phyloP scores from a whole-genome alignment of 2,113 vertebrate genomes.

The Ictalurus punctatus region DNA sequence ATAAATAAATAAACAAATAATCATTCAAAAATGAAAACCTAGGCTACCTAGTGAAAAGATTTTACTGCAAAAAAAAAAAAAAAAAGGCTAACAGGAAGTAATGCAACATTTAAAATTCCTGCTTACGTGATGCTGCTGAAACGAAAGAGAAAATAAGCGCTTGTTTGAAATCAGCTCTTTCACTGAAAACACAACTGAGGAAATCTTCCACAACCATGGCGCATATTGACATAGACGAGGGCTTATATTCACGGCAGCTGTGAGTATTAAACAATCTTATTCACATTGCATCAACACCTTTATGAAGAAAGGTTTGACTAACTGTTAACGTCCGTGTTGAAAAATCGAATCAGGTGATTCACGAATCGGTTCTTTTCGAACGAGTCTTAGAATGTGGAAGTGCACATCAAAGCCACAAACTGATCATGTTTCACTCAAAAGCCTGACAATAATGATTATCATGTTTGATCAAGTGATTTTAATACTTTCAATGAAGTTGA shows the following conservation, averaged over 20 bases:
- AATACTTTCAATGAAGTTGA: neutral
- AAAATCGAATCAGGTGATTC: neutral
- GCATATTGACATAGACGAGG: conserved; percentile 64
- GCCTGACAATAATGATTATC: neutral
- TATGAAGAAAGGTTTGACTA: neutral
- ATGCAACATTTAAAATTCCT: neutral
- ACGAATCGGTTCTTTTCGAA: neutral
- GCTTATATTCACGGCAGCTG: conserved; percentile 84
- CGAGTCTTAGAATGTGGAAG: neutral
- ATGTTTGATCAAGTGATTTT: neutral
- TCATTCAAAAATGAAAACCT: neutral
- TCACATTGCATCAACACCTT: neutral
- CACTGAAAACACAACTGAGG: no score
- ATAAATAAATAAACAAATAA: no score
- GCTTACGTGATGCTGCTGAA: neutral
- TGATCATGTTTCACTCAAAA: neutral
- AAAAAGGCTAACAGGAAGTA: neutral
- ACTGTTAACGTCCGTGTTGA: neutral
- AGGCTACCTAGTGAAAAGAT: neutral
- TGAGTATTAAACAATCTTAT: conserved; percentile 64
- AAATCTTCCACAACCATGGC: conserved; percentile 28
- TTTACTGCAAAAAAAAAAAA: neutral
- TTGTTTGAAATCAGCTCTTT: neutral
- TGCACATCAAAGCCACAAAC: neutral
- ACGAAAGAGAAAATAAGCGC: conserved; percentile 43